These are phyloP conservation scores for Ahaetulla prasina DNA, from an alignment of 2,113 vertebrate genomes.

Conservation along the genomic window DNA sequence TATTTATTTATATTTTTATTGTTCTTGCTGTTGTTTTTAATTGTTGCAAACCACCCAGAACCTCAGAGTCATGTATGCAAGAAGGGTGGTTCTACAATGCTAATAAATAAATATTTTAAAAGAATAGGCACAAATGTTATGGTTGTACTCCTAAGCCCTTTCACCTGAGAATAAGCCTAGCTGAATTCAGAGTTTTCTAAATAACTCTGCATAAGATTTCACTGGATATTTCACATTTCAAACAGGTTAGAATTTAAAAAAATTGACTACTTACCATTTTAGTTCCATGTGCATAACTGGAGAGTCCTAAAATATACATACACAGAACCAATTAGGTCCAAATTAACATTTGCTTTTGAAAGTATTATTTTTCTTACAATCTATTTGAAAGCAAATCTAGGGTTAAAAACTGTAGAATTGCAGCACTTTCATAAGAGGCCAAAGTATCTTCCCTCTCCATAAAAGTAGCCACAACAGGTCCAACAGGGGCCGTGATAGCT, in stretches of 20 bases:
- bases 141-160: not conserved
- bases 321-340: slow-evolving; percentile 47
- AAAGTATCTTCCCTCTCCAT: not conserved
- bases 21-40: not conserved
- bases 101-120: not conserved
- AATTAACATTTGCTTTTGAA: not conserved
- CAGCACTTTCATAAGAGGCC: not conserved
- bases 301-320: slow-evolving; percentile 72
- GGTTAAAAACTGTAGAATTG: not conserved
- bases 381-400: not conserved
- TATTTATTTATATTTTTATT: not conserved
- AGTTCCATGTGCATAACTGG: slow-evolving; percentile 73
- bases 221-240: fast-evolving
- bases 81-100: not conserved
- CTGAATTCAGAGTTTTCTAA: not conserved
- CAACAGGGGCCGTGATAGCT: too few relatives aligned
- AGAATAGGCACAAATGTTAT: not conserved
- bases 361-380: not conserved
- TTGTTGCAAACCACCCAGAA: not conserved
- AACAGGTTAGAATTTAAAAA: not conserved
- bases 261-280: slow-evolving; percentile 72
- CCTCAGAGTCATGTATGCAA: not conserved
- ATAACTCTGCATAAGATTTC: not conserved
- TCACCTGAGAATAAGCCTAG: not conserved
- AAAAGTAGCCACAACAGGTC: not conserved